These are phyloP conservation scores for Eidolon dupreanum DNA, from an alignment of 2,797 vertebrate species.

Conservation along the genomic window DNA sequence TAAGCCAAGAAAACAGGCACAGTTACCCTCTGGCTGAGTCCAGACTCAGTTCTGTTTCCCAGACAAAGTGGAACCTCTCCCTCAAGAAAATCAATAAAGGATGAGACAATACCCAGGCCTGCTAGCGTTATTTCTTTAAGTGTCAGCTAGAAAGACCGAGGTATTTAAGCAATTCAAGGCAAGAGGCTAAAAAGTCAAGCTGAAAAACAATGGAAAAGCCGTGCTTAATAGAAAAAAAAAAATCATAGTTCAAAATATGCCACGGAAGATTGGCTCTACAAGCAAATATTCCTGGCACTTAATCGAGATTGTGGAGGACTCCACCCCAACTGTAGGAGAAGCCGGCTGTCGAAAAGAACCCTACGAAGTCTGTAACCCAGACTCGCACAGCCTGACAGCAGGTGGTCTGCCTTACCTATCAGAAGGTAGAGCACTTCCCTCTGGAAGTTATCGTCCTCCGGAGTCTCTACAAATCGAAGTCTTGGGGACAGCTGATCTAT, in stretches of 20 bases:
- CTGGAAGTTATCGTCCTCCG: neutral
- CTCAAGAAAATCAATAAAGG: neutral
- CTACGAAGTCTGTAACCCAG: neutral
- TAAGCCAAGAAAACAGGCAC: neutral
- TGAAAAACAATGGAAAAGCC: neutral
- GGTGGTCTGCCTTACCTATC: neutral
- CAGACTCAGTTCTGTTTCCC: neutral
- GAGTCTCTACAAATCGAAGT: neutral
- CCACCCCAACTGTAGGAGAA: neutral
- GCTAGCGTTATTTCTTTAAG: neutral
- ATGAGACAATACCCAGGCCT: neutral
- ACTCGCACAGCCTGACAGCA: neutral
- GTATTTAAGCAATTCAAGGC: neutral
- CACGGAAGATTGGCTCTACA: neutral
- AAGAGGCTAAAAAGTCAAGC: neutral
- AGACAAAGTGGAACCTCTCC: neutral
- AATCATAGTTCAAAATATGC: neutral
- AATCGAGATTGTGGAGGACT: neutral
- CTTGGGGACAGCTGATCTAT: neutral
- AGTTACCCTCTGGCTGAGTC: neutral
- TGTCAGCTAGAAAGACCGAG: neutral
- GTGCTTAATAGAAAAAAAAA: neutral
- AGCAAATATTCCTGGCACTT: neutral
- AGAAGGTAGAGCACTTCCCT: neutral
- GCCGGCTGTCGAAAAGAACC: neutral